Base-by-base conservation (phyloP, 2,888 invertebrate species). In the Parascotia fuliginaria region DNA sequence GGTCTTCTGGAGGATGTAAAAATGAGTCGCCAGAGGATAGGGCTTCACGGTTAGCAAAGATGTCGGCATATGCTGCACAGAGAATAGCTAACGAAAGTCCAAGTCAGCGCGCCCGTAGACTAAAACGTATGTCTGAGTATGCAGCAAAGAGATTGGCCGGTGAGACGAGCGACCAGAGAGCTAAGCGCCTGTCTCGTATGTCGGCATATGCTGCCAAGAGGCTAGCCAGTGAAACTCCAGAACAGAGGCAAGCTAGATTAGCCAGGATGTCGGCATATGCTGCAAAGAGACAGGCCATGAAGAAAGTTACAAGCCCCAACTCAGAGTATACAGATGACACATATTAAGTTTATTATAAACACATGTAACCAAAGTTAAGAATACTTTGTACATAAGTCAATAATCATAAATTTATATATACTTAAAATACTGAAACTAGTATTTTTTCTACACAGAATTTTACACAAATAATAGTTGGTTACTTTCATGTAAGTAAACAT, bases 11-110 rank as follows among this genome's bases (percentile, higher is more conserved):
- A 3, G 65, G 55, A 3, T 60, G 65, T 0, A 83, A 78, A 42
- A 59, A 60, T 29, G 92, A 92, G 67, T 77, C 85, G 0, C 62
- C 85, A 5, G 79, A 83, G 38, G 86, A 89, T 49, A 78, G 91
- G 55, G 77, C 85, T 1, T 58, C 71, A 31, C 80, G 91, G 4
- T 66, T 91, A 13, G 84, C 89, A 1, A 88, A 85, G 62, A 91
- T 91, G 90, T 90, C 90, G 0, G 89, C 89, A 1, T 91, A 91
- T 50, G 87, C 90, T n/a, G 89, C 90, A 0, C 83, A 82, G 47
- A 77, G 90, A 42, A 77, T 92, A 12, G 90, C 91, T 0, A 89
- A 84, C 37, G 91, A 92, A 70, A 78, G 84, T 11, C 84, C 89
- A 1, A 87, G 85, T 11, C 88, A 89, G 65, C 81, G 92, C 1